Evolutionary conservation across 2,888 invertebrate species (phyloP).

Genomic region (Ophion ellenae): DNA sequence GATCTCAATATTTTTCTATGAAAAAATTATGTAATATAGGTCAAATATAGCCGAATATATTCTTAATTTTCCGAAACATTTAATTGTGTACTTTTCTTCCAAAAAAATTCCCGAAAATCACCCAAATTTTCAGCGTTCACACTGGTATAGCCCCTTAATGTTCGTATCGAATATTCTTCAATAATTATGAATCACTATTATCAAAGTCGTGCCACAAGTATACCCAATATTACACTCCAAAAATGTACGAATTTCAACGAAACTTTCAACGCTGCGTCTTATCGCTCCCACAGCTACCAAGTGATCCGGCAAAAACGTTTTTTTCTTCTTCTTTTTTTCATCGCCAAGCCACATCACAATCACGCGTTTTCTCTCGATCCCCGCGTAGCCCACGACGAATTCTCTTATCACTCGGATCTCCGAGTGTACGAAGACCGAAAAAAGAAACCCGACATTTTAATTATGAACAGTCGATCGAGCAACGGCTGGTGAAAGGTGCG

Average conservation of each 20-base stretch:
- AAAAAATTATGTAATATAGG: no score
- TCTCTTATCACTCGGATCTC: slow-evolving; percentile 28
- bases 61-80: no score
- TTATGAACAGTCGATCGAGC: slow-evolving; percentile 50
- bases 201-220: neutral
- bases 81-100: no score
- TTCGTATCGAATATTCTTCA: no score
- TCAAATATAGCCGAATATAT: no score
- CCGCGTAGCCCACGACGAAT: slow-evolving; percentile 10
- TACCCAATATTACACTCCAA: neutral
- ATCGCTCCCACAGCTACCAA: neutral
- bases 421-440: neutral
- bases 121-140: no score
- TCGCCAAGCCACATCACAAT: slow-evolving; percentile 28
- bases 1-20: no score
- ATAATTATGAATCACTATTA: neutral
- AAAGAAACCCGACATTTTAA: slow-evolving; percentile 48
- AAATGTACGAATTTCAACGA: neutral
- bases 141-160: no score
- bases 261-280: slow-evolving; percentile 2
- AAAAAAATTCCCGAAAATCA: no score
- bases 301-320: slow-evolving; percentile 10
- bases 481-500: slow-evolving; percentile 49
- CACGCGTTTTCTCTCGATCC: slow-evolving; percentile 16
- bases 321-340: slow-evolving; percentile 15